Evolutionary conservation across 2,888 invertebrate genomes (phyloP).

Genomic region (Cistogaster globosa): DNA sequence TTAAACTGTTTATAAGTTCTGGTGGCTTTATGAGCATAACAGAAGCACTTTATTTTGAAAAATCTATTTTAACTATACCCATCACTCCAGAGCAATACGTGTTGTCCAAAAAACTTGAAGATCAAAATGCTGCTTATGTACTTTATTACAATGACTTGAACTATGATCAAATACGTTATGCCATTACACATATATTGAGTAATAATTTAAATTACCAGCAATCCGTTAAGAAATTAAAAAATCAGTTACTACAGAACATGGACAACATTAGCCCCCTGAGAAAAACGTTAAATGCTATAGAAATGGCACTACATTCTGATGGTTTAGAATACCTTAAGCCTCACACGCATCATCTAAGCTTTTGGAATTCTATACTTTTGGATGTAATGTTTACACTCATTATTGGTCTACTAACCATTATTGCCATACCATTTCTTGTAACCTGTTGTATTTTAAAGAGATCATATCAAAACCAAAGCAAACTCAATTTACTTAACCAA

Average conservation of each 20-base stretch:
- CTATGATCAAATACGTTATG: slow-evolving; percentile 80
- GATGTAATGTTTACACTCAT: slow-evolving; percentile 81
- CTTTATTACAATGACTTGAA: slow-evolving; percentile 81
- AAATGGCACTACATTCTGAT: slow-evolving; percentile 78
- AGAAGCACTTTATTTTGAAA: slow-evolving; percentile 84
- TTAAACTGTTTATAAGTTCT: slow-evolving; percentile 85
- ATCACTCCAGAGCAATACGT: slow-evolving; percentile 84
- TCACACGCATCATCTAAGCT: slow-evolving; percentile 79
- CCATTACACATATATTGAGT: slow-evolving; percentile 80
- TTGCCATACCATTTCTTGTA: slow-evolving; percentile 80
- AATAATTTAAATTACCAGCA: slow-evolving; percentile 77
- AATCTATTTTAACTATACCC: slow-evolving; percentile 84
- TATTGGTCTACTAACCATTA: slow-evolving; percentile 78
- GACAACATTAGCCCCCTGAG: slow-evolving; percentile 75
- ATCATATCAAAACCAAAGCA: slow-evolving; percentile 76
- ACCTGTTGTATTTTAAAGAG: slow-evolving; percentile 80
- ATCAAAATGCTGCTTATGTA: slow-evolving; percentile 81
- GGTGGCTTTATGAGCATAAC: slow-evolving; percentile 85
- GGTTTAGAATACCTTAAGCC: slow-evolving; percentile 81
- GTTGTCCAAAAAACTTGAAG: slow-evolving; percentile 83
- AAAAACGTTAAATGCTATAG: slow-evolving; percentile 79
- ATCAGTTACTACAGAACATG: slow-evolving; percentile 72
- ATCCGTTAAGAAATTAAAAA: slow-evolving; percentile 74
- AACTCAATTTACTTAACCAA: slow-evolving; percentile 38
- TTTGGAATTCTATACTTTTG: slow-evolving; percentile 79